Conservation (phyloP, 1,140 invertebrate genomes). For the Drosophila mojavensis region DNA sequence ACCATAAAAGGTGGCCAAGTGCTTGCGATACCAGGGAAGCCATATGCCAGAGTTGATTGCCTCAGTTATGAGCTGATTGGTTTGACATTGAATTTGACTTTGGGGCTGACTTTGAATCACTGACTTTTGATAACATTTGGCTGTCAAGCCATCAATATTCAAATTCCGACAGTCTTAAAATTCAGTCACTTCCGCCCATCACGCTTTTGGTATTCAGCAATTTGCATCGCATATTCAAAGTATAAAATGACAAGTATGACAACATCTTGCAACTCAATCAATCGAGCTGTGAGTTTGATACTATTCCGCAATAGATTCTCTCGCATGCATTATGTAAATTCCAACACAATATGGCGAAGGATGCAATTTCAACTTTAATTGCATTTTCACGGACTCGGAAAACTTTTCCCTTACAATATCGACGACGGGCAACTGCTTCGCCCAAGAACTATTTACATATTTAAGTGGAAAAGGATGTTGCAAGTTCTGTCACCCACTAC, state of each 20-base stretch:
- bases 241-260: conserved; percentile 5
- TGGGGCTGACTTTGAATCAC: conserved; percentile 24
- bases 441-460: conserved; percentile 17
- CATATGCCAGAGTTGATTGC: conserved; percentile 52
- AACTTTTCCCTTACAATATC: conserved; percentile 38
- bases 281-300: conserved; percentile 34
- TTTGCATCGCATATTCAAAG: conserved; percentile 15
- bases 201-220: not conserved
- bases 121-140: conserved; percentile 5
- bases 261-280: conserved; percentile 45
- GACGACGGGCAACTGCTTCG: not conserved
- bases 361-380: conserved; percentile 76
- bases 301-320: conserved; percentile 42
- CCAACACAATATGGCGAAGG: conserved; percentile 43
- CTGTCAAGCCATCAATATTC: conserved; percentile 5
- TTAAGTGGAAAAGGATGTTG: conserved; percentile 31
- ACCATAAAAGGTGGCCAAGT: conserved; percentile 54
- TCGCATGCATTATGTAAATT: conserved; percentile 66
- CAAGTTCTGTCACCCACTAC: conserved; percentile 22
- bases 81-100: conserved; percentile 43
- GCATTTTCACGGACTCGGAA: conserved; percentile 56
- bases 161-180: not conserved
- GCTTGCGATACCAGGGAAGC: conserved; percentile 18
- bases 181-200: not conserved
- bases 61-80: conserved; percentile 42